Evolutionary conservation across 2,797 vertebrate species (phyloP), one percentile per base, ranked within the genome.

Genomic region (Kryptopterus vitreolus): DNA sequence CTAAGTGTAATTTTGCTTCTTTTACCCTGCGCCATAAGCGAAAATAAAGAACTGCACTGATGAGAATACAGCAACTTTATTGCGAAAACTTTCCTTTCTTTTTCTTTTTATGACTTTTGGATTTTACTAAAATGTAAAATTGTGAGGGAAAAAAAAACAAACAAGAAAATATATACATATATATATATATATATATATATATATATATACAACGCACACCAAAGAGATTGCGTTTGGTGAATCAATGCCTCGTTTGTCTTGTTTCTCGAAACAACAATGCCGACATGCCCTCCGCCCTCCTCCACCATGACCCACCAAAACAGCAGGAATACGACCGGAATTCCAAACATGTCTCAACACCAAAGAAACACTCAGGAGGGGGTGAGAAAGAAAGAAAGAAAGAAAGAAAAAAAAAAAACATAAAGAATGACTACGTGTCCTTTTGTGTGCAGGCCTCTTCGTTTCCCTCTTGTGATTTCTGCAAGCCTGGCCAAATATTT

Each of bases 241-340:
- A 53, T 43, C 70, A 77, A 66, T 62, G 72, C 38, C 43, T 58
- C 72, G 10, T 26, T 38, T 48, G 38, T 46, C 18, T 29, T 80
- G 74, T 78, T 61, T 75, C 76, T 79, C 48, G 63, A 83, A 82
- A 82, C 76, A 81, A 75, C 77, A 81, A 70, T 61, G 73, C 78
- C 78, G 83, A 80, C 70, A 59, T 82, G 80, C 10, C 1, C 38
- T 85, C 77, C 26, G 61, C 62, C 53, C 53, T 66, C 74, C 71
- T 71, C 78, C 77, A 65, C 61, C 73, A 74, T 81, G 84, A 85
- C 85, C 83, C 80, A 85, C 83, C 70, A 76, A 87, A 85, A 57
- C 62, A 79, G 74, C 70, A 65, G 59, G 78, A 83, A 83, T 85
- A 72, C 78, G 77, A 85, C 68, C 70, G 86, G 88, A 89, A 89